Percentiles rank a stretch among this genome's conserved stretches.
phyloP scores from a whole-genome alignment of 2,797 vertebrate genomes.

The Eulemur rubriventer region DNA sequence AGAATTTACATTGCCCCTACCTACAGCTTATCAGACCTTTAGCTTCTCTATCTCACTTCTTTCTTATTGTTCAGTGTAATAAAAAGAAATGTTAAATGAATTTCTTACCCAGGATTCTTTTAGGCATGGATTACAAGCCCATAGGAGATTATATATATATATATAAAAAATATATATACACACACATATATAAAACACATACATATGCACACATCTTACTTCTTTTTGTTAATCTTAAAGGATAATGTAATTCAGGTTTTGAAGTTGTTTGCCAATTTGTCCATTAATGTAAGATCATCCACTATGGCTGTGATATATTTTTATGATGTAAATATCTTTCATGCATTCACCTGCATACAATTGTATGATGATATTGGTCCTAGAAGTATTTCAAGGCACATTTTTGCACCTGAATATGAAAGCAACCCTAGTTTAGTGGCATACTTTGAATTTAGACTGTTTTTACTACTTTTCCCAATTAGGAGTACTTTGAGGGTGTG shows the following conservation, averaged over 20 bases:
- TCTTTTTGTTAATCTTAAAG: background rate
- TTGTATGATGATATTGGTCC: background rate
- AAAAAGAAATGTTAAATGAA: background rate
- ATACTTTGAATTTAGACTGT: background rate
- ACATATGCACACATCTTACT: background rate
- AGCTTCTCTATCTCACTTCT: background rate
- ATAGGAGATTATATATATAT: background rate
- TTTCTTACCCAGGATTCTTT: conserved; percentile 20
- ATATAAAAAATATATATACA: background rate
- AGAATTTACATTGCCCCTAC: background rate
- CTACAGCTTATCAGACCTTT: background rate
- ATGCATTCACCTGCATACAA: background rate
- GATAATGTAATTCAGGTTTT: conserved; percentile 16
- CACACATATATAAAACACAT: too few relatives aligned
- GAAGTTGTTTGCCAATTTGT: conserved; percentile 18
- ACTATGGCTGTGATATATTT: background rate
- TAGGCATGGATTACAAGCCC: background rate
- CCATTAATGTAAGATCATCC: background rate
- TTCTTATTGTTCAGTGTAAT: background rate
- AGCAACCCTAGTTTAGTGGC: background rate
- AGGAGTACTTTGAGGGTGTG: background rate
- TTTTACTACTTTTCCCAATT: conserved; percentile 37
- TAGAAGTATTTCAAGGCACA: conserved; percentile 28
- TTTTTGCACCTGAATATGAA: conserved; percentile 5
- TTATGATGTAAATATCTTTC: background rate